A percentile compares a stretch with the other conserved stretches of the same genome.
phyloP scores from a whole-genome alignment of 2,113 vertebrate genomes.

The Aegithalos caudatus region DNA sequence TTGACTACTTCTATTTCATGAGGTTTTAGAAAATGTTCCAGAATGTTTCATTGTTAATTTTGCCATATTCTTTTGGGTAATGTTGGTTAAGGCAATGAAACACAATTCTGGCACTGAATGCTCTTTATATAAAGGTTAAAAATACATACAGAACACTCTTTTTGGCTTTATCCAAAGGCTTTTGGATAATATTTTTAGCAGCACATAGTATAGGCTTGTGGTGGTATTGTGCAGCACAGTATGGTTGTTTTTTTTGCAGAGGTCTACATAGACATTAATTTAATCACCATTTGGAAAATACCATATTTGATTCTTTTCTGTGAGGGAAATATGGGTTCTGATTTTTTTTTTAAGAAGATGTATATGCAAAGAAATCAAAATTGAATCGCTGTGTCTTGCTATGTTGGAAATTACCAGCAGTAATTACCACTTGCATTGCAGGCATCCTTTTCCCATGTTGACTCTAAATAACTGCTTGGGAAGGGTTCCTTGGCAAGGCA shows the following conservation, averaged over 20 bases:
- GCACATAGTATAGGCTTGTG: background rate
- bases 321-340: background rate
- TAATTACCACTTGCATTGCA: background rate
- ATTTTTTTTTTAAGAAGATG: background rate
- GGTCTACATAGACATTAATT: background rate
- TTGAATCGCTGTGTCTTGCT: background rate
- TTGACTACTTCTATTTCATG: background rate
- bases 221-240: background rate
- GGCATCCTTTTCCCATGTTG: background rate
- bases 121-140: conserved; percentile 21
- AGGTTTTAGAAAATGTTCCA: conserved; percentile 12
- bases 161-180: background rate
- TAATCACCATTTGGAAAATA: conserved; percentile 1
- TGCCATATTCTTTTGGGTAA: conserved; percentile 19
- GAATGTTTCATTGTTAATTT: conserved; percentile 26
- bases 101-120: background rate
- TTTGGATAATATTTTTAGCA: conserved; percentile 42
- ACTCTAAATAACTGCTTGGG: conserved; percentile 3
- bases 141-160: background rate
- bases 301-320: background rate
- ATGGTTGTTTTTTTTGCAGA: background rate
- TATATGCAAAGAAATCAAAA: background rate
- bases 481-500: background rate
- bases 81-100: conserved; percentile 37
- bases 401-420: background rate